A percentile compares a stretch with the other conserved stretches of the same genome.
Evolutionary conservation across 2,797 vertebrate genomes (phyloP).

Genomic region (Glossophaga mutica): DNA sequence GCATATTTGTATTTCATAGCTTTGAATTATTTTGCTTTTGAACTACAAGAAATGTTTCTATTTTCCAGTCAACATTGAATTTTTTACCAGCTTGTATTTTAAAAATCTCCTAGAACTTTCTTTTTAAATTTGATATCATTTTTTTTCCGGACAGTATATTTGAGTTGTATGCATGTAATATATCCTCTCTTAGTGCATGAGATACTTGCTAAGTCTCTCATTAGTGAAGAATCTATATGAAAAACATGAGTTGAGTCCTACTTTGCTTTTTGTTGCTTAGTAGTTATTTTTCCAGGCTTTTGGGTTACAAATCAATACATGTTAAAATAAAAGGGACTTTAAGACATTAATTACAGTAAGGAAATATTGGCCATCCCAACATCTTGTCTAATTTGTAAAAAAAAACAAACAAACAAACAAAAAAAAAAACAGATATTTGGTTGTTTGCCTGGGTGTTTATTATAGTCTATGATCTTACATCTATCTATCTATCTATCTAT

Average conservation of each 20-base stretch:
- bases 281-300: not conserved
- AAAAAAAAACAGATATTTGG: not conserved
- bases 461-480: not conserved
- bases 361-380: not conserved
- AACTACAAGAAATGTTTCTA: not conserved
- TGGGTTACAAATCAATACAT: rapidly evolving
- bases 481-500: not conserved
- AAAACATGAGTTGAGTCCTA: not conserved
- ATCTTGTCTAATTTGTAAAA: not conserved
- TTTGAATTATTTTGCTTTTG: not conserved
- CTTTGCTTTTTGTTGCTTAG: not conserved
- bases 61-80: not conserved
- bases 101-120: not conserved
- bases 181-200: not conserved
- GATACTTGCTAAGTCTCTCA: not conserved
- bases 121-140: not conserved
- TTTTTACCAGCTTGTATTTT: not conserved
- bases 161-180: not conserved
- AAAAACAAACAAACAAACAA: too few relatives aligned
- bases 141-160: not conserved
- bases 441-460: not conserved
- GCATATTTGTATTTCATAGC: not conserved
- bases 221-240: not conserved
- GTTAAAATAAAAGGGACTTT: not conserved
- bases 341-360: not conserved